phyloP scores from a whole-genome alignment of 1,140 invertebrate species.

The Procambarus clarkii region DNA sequence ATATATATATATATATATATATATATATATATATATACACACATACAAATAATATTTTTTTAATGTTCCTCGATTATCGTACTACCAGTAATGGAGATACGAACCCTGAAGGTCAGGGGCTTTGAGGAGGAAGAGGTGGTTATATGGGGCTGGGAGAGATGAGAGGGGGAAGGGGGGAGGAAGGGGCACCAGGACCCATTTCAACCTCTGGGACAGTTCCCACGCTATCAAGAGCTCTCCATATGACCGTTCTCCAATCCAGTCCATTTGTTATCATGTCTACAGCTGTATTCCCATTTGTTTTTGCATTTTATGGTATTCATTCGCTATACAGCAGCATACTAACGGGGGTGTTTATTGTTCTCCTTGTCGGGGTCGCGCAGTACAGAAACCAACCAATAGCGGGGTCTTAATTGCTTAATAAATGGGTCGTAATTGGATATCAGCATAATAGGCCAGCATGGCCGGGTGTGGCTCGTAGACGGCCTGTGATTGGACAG shows the following conservation, averaged over 20 bases:
- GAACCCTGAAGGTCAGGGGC: no score
- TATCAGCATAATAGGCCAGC: constrained; percentile 20
- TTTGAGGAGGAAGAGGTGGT: not conserved
- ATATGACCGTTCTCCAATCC: not conserved
- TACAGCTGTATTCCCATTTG: not conserved
- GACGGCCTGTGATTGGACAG: not conserved
- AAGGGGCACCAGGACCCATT: not conserved
- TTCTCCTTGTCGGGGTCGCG: not conserved
- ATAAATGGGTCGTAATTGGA: constrained; percentile 30
- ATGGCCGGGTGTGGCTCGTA: not conserved
- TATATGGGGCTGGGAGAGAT: not conserved
- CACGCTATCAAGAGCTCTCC: not conserved
- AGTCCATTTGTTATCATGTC: not conserved
- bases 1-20: no score
- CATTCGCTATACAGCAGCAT: not conserved
- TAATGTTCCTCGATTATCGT: no score
- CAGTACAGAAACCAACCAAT: constrained; percentile 12
- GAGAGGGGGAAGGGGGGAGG: no score
- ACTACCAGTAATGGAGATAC: no score
- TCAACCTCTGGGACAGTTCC: not conserved
- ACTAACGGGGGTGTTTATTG: not conserved
- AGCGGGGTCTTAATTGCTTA: constrained; percentile 17
- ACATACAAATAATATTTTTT: no score
- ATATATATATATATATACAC: no score
- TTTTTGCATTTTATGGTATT: not conserved